Conservation (phyloP, 2,797 vertebrate species). For the Sternotherus odoratus region DNA sequence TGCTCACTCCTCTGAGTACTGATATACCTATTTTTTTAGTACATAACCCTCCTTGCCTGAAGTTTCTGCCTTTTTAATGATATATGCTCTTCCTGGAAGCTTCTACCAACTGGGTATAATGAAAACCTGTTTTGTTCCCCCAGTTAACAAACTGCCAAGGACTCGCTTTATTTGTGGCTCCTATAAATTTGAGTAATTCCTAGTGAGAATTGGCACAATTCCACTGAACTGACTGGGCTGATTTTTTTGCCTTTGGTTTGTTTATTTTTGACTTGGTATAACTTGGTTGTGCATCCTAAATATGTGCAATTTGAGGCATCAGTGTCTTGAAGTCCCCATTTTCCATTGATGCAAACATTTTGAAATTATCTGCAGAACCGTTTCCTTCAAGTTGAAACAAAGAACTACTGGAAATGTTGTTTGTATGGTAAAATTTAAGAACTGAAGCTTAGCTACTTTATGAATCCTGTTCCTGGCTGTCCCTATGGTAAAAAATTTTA, state of each 20-base stretch:
- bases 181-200: background rate
- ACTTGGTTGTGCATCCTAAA: background rate
- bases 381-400: background rate
- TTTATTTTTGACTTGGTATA: conserved; percentile 1
- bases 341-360: background rate
- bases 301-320: background rate
- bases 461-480: background rate
- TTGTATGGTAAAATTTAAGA: background rate
- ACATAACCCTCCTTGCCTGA: background rate
- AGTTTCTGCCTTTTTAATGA: background rate
- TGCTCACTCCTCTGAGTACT: background rate
- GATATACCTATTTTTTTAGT: background rate
- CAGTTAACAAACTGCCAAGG: background rate
- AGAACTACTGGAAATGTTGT: background rate
- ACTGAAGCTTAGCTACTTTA: background rate
- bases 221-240: background rate
- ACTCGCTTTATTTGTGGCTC: background rate
- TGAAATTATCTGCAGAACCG: background rate
- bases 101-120: accelerated
- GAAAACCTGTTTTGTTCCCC: background rate
- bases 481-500: background rate
- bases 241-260: background rate
- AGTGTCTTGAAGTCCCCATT: background rate
- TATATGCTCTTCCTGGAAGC: background rate
- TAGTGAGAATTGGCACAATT: background rate